Conservation (phyloP, 2,113 vertebrate species). For the Xyliphius kryptos region DNA sequence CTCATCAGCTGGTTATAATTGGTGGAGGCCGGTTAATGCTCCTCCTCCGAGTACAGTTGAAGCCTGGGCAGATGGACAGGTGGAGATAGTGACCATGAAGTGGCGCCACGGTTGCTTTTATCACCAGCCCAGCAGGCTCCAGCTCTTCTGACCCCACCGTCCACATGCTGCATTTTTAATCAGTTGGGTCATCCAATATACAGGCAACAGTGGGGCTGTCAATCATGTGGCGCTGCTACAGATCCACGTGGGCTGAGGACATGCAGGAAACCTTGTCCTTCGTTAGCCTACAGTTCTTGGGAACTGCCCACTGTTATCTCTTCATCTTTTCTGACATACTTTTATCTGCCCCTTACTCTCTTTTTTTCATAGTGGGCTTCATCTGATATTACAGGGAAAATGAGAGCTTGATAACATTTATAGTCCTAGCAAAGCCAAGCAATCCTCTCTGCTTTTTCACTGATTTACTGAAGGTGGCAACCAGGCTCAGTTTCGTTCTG, state of each 20-base stretch:
- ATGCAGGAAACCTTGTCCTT: constrained; percentile 17
- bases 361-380: constrained; percentile 15
- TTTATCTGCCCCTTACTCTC: too few species aligned
- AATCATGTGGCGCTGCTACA: constrained; percentile 49
- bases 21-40: constrained; percentile 46
- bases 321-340: too few species aligned
- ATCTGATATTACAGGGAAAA: constrained; percentile 44
- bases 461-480: too few species aligned
- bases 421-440: too few species aligned
- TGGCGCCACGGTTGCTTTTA: constrained; percentile 58
- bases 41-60: constrained; percentile 54
- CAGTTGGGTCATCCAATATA: constrained; percentile 58
- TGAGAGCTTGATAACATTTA: constrained; percentile 45
- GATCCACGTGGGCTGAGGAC: constrained; percentile 23
- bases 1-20: constrained; percentile 42
- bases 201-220: constrained; percentile 56
- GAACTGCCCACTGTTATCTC: too few species aligned
- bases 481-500: too few species aligned
- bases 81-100: constrained; percentile 65
- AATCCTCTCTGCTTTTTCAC: too few species aligned
- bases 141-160: constrained; percentile 58
- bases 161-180: constrained; percentile 67
- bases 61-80: constrained; percentile 68
- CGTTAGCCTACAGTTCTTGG: constrained; percentile 25
- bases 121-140: constrained; percentile 57